Percentiles rank a stretch among this genome's conserved stretches.
phyloP scores from a whole-genome alignment of 2,888 invertebrate species.

The Macaria liturata region DNA sequence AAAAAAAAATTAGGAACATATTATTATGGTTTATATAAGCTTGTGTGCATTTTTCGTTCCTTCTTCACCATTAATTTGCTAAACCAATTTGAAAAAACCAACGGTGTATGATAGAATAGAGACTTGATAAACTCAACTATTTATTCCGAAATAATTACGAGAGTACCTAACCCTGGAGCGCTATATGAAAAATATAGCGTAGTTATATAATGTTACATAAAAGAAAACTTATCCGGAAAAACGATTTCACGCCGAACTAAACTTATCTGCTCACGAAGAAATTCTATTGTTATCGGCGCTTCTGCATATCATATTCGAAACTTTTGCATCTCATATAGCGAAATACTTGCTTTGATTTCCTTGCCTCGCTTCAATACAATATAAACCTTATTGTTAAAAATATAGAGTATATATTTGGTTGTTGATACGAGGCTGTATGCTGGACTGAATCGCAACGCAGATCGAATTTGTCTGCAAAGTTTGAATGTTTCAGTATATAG shows the following conservation, averaged over 20 bases:
- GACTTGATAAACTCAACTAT: no score
- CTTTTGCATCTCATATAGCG: slow-evolving; percentile 40
- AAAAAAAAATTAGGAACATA: no score
- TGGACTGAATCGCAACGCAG: slow-evolving; percentile 64
- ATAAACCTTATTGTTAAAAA: slow-evolving; percentile 35
- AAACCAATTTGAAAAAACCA: no score
- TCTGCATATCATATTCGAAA: slow-evolving; percentile 40
- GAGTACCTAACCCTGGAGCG: no score
- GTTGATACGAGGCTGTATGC: slow-evolving; percentile 47
- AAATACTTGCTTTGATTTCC: slow-evolving; percentile 36
- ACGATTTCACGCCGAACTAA: slow-evolving; percentile 9
- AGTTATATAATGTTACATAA: no score
- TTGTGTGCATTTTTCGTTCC: no score
- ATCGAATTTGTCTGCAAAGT: slow-evolving; percentile 83
- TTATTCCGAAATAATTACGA: no score
- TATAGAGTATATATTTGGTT: slow-evolving; percentile 45
- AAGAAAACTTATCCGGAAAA: background rate
- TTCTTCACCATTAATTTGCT: no score
- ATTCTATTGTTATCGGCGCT: slow-evolving; percentile 34
- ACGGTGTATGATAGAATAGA: no score
- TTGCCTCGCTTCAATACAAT: slow-evolving; percentile 20
- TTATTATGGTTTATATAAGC: no score
- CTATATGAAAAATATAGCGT: no score
- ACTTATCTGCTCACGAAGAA: slow-evolving; percentile 20
- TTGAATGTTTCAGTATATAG: slow-evolving; percentile 70